phyloP scores from a whole-genome alignment of 1,140 invertebrate genomes.

The Ditylenchus dipsaci region DNA sequence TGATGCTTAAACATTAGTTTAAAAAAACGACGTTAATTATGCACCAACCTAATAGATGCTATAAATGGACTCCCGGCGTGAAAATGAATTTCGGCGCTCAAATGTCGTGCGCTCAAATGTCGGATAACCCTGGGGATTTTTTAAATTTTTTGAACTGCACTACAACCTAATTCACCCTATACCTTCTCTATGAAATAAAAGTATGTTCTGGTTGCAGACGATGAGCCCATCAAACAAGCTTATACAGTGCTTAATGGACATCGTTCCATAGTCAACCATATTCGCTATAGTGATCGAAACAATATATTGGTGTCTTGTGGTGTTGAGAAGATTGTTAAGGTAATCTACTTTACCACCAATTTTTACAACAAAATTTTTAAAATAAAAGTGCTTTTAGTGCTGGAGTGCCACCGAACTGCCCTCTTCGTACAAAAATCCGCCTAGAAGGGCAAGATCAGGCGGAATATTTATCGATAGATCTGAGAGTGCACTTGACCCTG shows the following conservation, averaged over 20 bases:
- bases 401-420: conserved; percentile 4
- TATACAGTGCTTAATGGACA: conserved; percentile 81
- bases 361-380: not conserved
- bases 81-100: too few relatives aligned
- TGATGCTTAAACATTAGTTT: too few relatives aligned
- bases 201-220: not conserved
- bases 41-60: too few relatives aligned
- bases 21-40: too few relatives aligned
- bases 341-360: conserved; percentile 47
- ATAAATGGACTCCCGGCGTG: too few relatives aligned
- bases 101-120: too few relatives aligned
- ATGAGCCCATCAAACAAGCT: conserved; percentile 61
- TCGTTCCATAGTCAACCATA: conserved; percentile 91
- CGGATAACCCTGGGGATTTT: too few relatives aligned
- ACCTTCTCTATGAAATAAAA: not conserved
- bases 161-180: too few relatives aligned
- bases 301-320: conserved; percentile 84
- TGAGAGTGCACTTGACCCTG: not conserved
- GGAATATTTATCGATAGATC: not conserved
- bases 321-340: conserved; percentile 90
- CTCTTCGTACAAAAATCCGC: not conserved
- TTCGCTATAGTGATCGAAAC: conserved; percentile 78
- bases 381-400: not conserved
- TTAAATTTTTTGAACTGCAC: too few relatives aligned
- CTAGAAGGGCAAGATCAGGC: not conserved